phyloP scores from a whole-genome alignment of 30 jellyfish, hydroid and myxozoan species.

The Aurelia aurita region DNA sequence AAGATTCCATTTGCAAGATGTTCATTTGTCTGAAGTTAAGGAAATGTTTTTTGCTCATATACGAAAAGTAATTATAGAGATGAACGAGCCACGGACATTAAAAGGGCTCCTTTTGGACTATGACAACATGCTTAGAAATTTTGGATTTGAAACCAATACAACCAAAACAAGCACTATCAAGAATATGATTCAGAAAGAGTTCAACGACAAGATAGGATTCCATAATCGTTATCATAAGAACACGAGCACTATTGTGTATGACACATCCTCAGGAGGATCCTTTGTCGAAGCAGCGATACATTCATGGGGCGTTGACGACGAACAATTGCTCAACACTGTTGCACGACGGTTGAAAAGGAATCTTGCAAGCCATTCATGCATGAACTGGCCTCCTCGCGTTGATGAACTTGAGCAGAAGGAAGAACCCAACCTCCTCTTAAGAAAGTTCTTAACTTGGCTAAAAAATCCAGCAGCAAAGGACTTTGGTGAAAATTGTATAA shows the following conservation, averaged over 20 bases:
- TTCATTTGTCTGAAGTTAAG: slow-evolving; percentile 30
- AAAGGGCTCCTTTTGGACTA: slow-evolving; percentile 15
- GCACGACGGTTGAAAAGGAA: slow-evolving; percentile 14
- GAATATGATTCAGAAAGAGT: slow-evolving; percentile 29
- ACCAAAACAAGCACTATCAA: slow-evolving; percentile 13
- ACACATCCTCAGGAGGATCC: slow-evolving; percentile 20
- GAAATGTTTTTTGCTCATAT: slow-evolving; percentile 24
- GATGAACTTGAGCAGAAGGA: slow-evolving; percentile 3
- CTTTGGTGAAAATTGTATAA: slow-evolving; percentile 19
- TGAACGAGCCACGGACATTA: slow-evolving; percentile 46
- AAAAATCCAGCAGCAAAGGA: slow-evolving; percentile 23
- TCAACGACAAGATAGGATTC: slow-evolving; percentile 25
- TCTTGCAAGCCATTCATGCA: not conserved
- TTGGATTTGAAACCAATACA: slow-evolving; percentile 36
- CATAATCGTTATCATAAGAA: slow-evolving; percentile 36
- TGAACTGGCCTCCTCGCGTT: slow-evolving; percentile 38
- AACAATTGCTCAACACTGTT: slow-evolving; percentile 15
- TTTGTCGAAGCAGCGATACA: slow-evolving; percentile 33
- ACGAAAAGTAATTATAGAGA: slow-evolving; percentile 27
- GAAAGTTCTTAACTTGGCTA: slow-evolving; percentile 21
- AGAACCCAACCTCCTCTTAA: not conserved
- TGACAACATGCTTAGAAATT: slow-evolving; percentile 36
- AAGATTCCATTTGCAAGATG: slow-evolving; percentile 32
- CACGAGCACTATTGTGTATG: slow-evolving; percentile 39
- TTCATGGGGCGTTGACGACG: slow-evolving; percentile 39